A percentile compares a stretch with the other conserved stretches of the same genome.
phyloP scores from a whole-genome alignment of 2,797 vertebrate species.

The Pristis pectinata region DNA sequence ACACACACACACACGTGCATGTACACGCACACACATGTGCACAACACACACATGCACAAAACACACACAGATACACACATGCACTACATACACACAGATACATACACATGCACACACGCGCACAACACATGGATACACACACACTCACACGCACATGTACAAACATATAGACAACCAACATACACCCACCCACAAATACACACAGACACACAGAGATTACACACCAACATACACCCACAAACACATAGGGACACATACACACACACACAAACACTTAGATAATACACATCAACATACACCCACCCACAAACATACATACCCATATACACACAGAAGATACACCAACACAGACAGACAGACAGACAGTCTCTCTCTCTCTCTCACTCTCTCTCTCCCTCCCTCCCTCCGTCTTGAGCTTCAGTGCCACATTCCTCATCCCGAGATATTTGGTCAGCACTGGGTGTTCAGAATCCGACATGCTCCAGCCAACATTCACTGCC shows the following conservation, averaged over 20 bases:
- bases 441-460: not conserved
- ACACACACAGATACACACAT: no score
- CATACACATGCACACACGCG: not conserved
- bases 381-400: not conserved
- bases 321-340: not conserved
- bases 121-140: not conserved
- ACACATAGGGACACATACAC: not conserved
- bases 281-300: not conserved
- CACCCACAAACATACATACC: not conserved
- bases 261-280: no score
- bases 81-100: no score
- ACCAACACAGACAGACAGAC: no score
- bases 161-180: not conserved
- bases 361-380: not conserved
- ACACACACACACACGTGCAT: no score
- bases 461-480: not conserved
- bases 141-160: no score
- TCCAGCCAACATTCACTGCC: not conserved
- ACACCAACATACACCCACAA: not conserved
- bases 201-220: not conserved
- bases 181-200: not conserved
- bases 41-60: no score
- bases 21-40: no score
- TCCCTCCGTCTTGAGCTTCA: not conserved
- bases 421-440: not conserved